Conservation (phyloP, 2,113 vertebrate species). For the Menura novaehollandiae region DNA sequence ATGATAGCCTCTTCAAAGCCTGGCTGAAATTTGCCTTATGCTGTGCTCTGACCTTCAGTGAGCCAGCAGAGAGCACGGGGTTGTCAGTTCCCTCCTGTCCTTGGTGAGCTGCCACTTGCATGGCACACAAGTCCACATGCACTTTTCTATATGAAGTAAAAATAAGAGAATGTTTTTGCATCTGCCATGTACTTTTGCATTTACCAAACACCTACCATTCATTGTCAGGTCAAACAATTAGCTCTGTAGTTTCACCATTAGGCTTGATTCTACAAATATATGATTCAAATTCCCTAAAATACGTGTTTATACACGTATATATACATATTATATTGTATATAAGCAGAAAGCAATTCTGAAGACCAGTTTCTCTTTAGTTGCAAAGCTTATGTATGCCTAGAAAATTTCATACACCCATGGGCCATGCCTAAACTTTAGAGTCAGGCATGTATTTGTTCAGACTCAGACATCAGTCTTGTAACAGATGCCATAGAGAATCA, state of each 20-base stretch:
- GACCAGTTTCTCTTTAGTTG: neutral
- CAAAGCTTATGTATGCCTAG: neutral
- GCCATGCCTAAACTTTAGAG: slow-evolving; percentile 5
- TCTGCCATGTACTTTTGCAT: neutral
- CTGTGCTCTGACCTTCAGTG: neutral
- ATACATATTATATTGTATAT: neutral
- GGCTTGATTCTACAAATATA: neutral
- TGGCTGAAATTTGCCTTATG: neutral
- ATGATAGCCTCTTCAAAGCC: neutral
- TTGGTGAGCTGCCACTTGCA: neutral
- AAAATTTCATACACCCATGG: neutral
- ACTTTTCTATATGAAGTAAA: neutral
- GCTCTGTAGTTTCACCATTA: neutral
- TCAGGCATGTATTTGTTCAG: neutral
- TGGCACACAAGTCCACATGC: neutral
- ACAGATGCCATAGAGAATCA: slow-evolving; percentile 5
- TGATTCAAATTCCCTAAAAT: neutral
- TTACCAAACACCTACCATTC: neutral
- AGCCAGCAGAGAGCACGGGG: neutral
- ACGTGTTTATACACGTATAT: neutral
- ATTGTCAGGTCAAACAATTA: neutral
- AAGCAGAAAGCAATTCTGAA: slow-evolving; percentile 1
- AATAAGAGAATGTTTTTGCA: neutral
- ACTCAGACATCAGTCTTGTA: neutral
- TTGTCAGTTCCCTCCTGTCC: neutral